A percentile compares a stretch with the other conserved stretches of the same genome.
These are phyloP conservation scores for Leptestheria dahalacensis DNA, from an alignment of 1,140 invertebrate genomes.

Conservation along the genomic window DNA sequence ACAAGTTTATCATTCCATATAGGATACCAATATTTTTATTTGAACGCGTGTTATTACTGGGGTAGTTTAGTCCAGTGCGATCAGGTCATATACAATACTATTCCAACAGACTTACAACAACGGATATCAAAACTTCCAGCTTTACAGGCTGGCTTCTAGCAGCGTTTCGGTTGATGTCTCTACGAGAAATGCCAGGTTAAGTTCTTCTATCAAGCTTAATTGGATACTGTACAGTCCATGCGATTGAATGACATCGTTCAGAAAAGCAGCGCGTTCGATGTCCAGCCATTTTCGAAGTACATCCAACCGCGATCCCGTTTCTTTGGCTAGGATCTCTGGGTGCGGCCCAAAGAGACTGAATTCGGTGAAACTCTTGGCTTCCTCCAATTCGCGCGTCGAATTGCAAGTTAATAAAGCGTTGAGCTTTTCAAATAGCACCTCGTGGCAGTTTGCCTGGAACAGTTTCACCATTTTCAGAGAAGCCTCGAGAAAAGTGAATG, in stretches of 20 bases:
- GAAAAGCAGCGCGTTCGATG: conserved; percentile 58
- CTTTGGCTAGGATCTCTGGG: conserved; percentile 48
- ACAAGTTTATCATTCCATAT: too few relatives aligned
- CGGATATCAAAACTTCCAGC: too few relatives aligned
- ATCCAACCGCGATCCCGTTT: conserved; percentile 41
- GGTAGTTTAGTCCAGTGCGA: too few relatives aligned
- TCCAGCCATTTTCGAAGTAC: conserved; percentile 60
- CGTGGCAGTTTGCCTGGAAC: too few relatives aligned
- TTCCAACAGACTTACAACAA: too few relatives aligned
- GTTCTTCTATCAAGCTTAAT: conserved; percentile 58
- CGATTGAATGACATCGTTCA: conserved; percentile 56
- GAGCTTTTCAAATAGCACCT: too few relatives aligned
- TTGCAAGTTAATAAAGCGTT: neutral
- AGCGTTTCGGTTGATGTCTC: conserved; percentile 38
- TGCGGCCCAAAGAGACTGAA: conserved; percentile 67
- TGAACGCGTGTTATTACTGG: too few relatives aligned
- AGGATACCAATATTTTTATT: too few relatives aligned
- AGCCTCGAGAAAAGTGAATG: too few relatives aligned
- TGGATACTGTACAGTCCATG: conserved; percentile 34
- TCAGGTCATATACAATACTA: too few relatives aligned
- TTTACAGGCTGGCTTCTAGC: conserved; percentile 18
- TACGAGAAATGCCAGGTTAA: conserved; percentile 63
- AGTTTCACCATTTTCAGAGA: too few relatives aligned
- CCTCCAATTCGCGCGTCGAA: conserved; percentile 30
- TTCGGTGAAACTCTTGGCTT: conserved; percentile 57